Evolutionary conservation across 2,797 vertebrate species (phyloP), one percentile per base, ranked within the genome.

Genomic region (Ceryle rudis): DNA sequence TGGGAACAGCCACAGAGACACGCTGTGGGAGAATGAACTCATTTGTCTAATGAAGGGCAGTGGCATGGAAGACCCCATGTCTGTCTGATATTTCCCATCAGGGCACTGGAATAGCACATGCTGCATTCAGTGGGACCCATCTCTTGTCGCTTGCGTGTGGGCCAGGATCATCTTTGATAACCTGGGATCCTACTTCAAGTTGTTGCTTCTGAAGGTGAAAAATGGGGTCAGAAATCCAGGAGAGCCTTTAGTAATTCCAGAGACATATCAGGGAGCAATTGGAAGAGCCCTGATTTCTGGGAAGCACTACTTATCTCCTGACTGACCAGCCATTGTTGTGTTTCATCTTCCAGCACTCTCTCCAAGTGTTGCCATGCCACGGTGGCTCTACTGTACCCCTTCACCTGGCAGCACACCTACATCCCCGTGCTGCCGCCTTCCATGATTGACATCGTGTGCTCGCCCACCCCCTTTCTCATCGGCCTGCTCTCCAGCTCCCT

Each of bases 381-480:
- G 2, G 99, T 99, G 96, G 99, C 99, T 3, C 98, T 99, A 1
- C 98, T 99, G 75, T 99, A 99, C 95, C 99, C 99, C 35, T 99
- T 99, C 97, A 98, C 99, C 89, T 99, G 99, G 99, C 99, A 99
- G 95, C 99, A 99, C 94, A 99, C 99, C 25, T 99, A 99, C 98
- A 99, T 99, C 96, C 99, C 99, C 0, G 99, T 99, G 79, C 98
- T 99, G 57, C 99, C 99, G 0, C 98, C 99, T 0, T 98, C 99
- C 95, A 99, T 99, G 99, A 97, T 99, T 26, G 99, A 99, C 96
- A 99, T 99, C 1, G 99, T 99, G 57, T 99, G 99, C 98, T 99
- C 99, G 0, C 99, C 99, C 1, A 99, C 99, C 0, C 99, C 99
- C 7, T 99, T 99, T 95, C 99, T 99, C 60, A 99, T 99, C 4